phyloP scores from a whole-genome alignment of 1,140 invertebrate species.

The Gonatopus flavifemur region DNA sequence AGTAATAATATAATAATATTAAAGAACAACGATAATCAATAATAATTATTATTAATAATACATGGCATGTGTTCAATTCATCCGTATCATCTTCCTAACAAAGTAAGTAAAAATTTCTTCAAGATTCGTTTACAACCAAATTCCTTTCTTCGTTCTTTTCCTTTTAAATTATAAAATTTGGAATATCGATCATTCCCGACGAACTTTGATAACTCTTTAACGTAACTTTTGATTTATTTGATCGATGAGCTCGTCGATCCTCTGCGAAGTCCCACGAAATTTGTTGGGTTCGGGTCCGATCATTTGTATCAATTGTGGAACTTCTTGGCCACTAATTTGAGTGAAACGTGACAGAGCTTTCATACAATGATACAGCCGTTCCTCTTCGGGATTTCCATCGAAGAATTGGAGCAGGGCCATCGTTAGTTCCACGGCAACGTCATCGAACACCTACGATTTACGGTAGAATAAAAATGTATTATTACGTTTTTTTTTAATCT shows the following conservation, averaged over 20 bases:
- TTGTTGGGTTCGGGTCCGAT: slow-evolving; percentile 85
- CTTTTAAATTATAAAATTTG: slow-evolving; percentile 13
- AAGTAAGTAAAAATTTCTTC: slow-evolving; percentile 18
- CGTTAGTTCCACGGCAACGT: slow-evolving; percentile 87
- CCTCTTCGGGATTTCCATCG: slow-evolving; percentile 76
- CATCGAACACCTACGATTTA: slow-evolving; percentile 80
- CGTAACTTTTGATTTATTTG: slow-evolving; percentile 67
- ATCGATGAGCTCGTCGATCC: slow-evolving; percentile 80
- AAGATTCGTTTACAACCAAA: slow-evolving; percentile 19
- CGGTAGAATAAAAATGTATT: too few relatives aligned
- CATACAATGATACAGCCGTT: slow-evolving; percentile 76
- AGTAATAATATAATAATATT: slow-evolving; percentile 1
- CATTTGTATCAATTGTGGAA: slow-evolving; percentile 87
- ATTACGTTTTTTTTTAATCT: too few relatives aligned
- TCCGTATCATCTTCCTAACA: background rate
- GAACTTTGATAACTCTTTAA: too few relatives aligned
- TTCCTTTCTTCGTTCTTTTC: background rate
- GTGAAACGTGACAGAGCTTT: slow-evolving; percentile 80
- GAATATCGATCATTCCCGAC: background rate
- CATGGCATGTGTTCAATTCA: slow-evolving; percentile 8
- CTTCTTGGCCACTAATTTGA: slow-evolving; percentile 77
- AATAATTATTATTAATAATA: slow-evolving; percentile 18
- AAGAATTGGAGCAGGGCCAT: slow-evolving; percentile 92
- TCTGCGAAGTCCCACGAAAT: slow-evolving; percentile 77
- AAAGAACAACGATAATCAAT: slow-evolving; percentile 15